phyloP scores from a whole-genome alignment of 1,140 invertebrate genomes.

The Trichogramma pretiosum region DNA sequence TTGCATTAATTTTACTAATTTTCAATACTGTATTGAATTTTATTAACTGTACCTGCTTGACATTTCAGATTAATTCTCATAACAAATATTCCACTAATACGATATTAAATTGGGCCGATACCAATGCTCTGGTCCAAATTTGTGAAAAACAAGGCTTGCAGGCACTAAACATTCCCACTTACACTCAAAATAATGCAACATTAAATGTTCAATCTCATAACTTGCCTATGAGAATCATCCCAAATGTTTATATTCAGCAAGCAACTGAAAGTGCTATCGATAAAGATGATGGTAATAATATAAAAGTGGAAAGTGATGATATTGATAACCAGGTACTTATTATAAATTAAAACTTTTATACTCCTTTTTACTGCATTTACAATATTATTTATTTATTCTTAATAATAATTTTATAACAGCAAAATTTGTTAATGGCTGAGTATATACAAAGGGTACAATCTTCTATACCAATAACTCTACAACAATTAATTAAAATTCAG shows the following conservation, averaged over 20 bases:
- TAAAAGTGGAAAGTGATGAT: slow-evolving; percentile 20
- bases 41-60: slow-evolving; percentile 5
- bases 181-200: slow-evolving; percentile 32
- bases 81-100: slow-evolving; percentile 36
- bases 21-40: not conserved
- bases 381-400: not conserved
- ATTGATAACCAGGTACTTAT: slow-evolving; percentile 11
- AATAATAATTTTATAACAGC: no score
- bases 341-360: no score
- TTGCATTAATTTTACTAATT: not conserved
- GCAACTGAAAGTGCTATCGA: slow-evolving; percentile 16
- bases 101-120: slow-evolving; percentile 36
- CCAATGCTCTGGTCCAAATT: slow-evolving; percentile 36
- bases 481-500: slow-evolving; percentile 41
- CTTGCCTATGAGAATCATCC: slow-evolving; percentile 35
- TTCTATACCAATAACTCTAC: slow-evolving; percentile 37
- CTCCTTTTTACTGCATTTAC: not conserved
- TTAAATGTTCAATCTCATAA: slow-evolving; percentile 33
- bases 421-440: slow-evolving; percentile 37
- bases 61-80: slow-evolving; percentile 30
- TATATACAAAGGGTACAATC: slow-evolving; percentile 43
- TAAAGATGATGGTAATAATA: slow-evolving; percentile 25
- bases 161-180: slow-evolving; percentile 39
- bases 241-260: slow-evolving; percentile 33
- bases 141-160: slow-evolving; percentile 40